These are phyloP conservation scores for Melanostoma mellinum DNA, from an alignment of 2,888 invertebrate genomes.

Conservation along the genomic window DNA sequence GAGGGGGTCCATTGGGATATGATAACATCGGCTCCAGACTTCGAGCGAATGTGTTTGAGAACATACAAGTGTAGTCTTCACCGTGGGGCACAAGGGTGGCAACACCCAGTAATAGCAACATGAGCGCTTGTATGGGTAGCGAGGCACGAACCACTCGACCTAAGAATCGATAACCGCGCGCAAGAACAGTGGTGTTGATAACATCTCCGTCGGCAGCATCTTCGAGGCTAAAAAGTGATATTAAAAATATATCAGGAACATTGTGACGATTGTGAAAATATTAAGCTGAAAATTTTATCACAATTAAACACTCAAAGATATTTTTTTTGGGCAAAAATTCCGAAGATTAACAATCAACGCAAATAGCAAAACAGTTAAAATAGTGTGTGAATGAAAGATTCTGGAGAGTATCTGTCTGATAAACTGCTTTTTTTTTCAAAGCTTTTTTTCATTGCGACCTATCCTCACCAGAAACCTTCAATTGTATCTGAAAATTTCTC, in stretches of 20 bases:
- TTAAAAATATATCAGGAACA: neutral
- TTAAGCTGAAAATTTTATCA: too few relatives aligned
- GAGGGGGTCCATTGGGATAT: slow-evolving; percentile 97
- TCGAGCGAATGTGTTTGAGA: slow-evolving; percentile 91
- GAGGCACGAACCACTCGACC: slow-evolving; percentile 95
- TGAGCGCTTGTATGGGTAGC: slow-evolving; percentile 95
- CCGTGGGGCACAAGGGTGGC: slow-evolving; percentile 95
- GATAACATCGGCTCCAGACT: slow-evolving; percentile 94
- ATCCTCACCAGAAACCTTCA: too few relatives aligned
- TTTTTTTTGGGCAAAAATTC: too few relatives aligned
- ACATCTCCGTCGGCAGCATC: slow-evolving; percentile 82
- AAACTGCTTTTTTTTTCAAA: too few relatives aligned
- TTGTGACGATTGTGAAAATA: too few relatives aligned
- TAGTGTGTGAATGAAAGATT: too few relatives aligned
- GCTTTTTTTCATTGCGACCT: too few relatives aligned
- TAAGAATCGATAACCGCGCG: slow-evolving; percentile 91
- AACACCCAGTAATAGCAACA: slow-evolving; percentile 95
- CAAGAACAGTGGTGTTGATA: slow-evolving; percentile 86
- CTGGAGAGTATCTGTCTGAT: too few relatives aligned
- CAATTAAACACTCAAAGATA: too few relatives aligned
- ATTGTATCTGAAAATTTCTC: too few relatives aligned
- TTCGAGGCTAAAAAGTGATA: slow-evolving; percentile 73
- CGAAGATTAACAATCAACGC: too few relatives aligned
- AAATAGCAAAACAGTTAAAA: too few relatives aligned
- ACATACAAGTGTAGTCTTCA: slow-evolving; percentile 92